Conservation (phyloP, 2,113 vertebrate species). For the Arvicanthis niloticus region DNA sequence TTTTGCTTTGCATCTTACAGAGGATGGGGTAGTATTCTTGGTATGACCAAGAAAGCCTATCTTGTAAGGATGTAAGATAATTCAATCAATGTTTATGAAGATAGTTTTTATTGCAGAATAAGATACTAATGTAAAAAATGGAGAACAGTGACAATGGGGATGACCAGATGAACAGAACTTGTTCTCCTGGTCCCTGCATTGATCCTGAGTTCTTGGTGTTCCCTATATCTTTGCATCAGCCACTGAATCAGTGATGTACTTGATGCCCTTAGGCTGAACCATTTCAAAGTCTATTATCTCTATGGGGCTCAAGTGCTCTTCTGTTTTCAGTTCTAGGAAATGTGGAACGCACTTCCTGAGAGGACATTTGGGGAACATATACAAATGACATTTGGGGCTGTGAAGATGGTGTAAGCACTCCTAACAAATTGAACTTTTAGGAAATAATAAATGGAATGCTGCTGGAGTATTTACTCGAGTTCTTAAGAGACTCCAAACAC, state of each 20-base stretch:
- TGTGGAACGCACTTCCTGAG: neutral
- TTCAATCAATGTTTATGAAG: neutral
- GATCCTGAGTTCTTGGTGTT: neutral
- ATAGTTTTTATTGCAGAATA: neutral
- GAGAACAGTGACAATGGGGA: neutral
- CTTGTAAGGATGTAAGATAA: neutral
- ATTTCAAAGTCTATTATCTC: neutral
- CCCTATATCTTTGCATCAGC: neutral
- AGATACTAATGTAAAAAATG: neutral
- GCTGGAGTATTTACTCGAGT: slow-evolving; percentile 21
- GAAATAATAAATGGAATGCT: slow-evolving; percentile 25
- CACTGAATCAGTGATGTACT: neutral
- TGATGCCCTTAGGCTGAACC: neutral
- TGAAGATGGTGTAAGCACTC: slow-evolving; percentile 33
- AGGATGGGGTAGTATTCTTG: neutral
- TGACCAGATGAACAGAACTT: neutral
- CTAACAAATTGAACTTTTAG: neutral
- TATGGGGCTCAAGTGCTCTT: neutral
- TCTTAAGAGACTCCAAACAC: slow-evolving; percentile 18
- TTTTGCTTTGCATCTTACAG: neutral
- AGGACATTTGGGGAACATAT: slow-evolving; percentile 32
- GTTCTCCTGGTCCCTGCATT: neutral
- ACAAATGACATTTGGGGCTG: neutral
- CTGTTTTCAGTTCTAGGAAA: slow-evolving; percentile 47
- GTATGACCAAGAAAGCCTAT: neutral